Conservation (phyloP, 2,797 vertebrate species). For the Myiotriccus ornatus region DNA sequence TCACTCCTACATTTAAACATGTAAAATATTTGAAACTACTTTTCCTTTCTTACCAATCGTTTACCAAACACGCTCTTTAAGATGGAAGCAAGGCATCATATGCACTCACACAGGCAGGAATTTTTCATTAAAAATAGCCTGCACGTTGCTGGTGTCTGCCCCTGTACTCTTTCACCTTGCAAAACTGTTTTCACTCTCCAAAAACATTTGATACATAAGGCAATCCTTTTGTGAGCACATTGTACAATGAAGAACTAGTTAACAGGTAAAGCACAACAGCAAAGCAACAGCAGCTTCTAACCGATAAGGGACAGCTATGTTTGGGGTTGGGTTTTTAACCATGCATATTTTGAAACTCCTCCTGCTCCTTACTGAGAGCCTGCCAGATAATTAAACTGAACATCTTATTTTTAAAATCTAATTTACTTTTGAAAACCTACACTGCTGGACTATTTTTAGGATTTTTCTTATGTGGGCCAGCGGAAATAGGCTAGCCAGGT, state of each 20-base stretch:
- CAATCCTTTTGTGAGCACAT: not conserved
- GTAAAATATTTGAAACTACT: not conserved
- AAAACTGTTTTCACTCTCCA: not conserved
- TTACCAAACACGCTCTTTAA: not conserved
- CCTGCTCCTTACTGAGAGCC: not conserved
- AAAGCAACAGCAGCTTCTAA: not conserved
- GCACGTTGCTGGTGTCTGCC: not conserved
- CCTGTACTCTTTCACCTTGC: not conserved
- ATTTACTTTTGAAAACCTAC: slow-evolving; percentile 40
- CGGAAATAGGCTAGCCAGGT: slow-evolving; percentile 28
- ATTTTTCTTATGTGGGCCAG: slow-evolving; percentile 39
- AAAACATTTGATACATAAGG: not conserved
- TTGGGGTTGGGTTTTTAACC: not conserved
- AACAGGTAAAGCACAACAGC: not conserved
- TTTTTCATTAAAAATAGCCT: not conserved
- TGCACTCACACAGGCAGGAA: not conserved
- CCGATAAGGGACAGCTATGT: accelerated
- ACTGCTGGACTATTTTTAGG: slow-evolving; percentile 42
- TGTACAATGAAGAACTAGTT: not conserved
- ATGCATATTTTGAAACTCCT: not conserved
- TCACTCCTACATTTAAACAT: not conserved
- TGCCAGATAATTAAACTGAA: slow-evolving; percentile 39
- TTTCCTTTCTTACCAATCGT: not conserved
- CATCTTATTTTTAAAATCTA: slow-evolving; percentile 44
- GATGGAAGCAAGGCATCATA: not conserved